Evolutionary conservation across 2,797 vertebrate genomes (phyloP).

Genomic region (Knipowitschia caucasica): DNA sequence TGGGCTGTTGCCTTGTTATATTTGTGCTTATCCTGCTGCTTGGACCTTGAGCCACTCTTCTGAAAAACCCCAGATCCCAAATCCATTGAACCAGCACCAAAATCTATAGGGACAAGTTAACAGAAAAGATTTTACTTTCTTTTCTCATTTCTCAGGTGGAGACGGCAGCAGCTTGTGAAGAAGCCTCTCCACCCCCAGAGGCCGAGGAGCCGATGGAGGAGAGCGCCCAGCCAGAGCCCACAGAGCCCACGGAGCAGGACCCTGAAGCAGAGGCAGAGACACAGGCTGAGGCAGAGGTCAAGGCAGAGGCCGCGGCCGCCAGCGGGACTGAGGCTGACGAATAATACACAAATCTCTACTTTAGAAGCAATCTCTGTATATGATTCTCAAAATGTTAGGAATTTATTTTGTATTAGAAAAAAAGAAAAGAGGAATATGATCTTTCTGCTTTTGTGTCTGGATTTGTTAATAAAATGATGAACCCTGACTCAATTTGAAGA

Average conservation of each 20-base stretch:
- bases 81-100: too few species aligned
- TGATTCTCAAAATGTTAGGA: constrained; percentile 1
- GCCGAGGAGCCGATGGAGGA: constrained; percentile 58
- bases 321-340: constrained; percentile 42
- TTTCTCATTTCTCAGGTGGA: constrained; percentile 38
- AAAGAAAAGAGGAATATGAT: constrained; percentile 18
- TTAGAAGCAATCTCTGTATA: neutral
- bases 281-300: constrained; percentile 23
- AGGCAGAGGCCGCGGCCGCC: constrained; percentile 14
- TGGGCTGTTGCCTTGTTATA: too few species aligned
- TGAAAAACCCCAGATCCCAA: too few species aligned
- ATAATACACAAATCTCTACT: constrained; percentile 26
- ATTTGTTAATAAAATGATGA: constrained; percentile 41
- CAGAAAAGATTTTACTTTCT: too few species aligned
- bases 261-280: constrained; percentile 10
- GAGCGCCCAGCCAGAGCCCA: constrained; percentile 28
- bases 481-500: constrained; percentile 2
- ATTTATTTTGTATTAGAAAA: constrained; percentile 43
- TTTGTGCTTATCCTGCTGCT: too few species aligned
- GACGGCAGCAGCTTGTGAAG: constrained; percentile 13
- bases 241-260: constrained; percentile 28
- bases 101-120: too few species aligned
- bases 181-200: constrained; percentile 32
- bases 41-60: too few species aligned
- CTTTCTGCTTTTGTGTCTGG: constrained; percentile 13